These are phyloP conservation scores for Cydia fagiglandana DNA, from an alignment of 1,140 invertebrate species.

Conservation along the genomic window DNA sequence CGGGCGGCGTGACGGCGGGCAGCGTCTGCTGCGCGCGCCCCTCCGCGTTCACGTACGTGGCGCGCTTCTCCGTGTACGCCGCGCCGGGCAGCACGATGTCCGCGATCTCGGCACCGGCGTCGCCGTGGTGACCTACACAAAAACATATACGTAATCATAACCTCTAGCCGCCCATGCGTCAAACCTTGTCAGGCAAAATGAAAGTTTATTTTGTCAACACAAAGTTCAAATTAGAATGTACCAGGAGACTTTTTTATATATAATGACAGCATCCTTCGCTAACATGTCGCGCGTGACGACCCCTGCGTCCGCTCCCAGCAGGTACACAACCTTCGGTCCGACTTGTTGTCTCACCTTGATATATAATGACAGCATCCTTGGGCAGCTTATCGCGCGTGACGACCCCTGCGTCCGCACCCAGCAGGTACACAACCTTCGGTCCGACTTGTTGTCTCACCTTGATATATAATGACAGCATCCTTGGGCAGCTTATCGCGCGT, in stretches of 20 bases:
- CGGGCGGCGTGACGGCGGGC: constrained; percentile 95
- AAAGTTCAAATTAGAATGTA: no score
- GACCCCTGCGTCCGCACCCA: not conserved
- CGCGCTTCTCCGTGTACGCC: constrained; percentile 99
- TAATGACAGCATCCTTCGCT: constrained; percentile 83
- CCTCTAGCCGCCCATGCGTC: no score
- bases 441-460: constrained; percentile 81
- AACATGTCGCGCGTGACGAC: constrained; percentile 79
- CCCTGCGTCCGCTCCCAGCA: not conserved
- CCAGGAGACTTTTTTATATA: no score
- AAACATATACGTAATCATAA: not conserved
- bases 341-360: constrained; percentile 60
- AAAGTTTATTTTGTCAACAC: no score
- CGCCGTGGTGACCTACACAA: constrained; percentile 94
- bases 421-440: not conserved
- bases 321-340: not conserved
- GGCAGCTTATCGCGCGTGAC: constrained; percentile 82
- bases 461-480: constrained; percentile 95
- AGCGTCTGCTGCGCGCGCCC: constrained; percentile 97
- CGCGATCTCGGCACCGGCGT: constrained; percentile 94
- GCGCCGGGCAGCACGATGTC: constrained; percentile 97
- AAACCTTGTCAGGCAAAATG: no score
- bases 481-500: constrained; percentile 88
- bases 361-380: constrained; percentile 93
- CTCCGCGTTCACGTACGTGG: constrained; percentile 98